Base-by-base conservation (phyloP, 2,888 invertebrate species). In the Nemotelus nigrinus region DNA sequence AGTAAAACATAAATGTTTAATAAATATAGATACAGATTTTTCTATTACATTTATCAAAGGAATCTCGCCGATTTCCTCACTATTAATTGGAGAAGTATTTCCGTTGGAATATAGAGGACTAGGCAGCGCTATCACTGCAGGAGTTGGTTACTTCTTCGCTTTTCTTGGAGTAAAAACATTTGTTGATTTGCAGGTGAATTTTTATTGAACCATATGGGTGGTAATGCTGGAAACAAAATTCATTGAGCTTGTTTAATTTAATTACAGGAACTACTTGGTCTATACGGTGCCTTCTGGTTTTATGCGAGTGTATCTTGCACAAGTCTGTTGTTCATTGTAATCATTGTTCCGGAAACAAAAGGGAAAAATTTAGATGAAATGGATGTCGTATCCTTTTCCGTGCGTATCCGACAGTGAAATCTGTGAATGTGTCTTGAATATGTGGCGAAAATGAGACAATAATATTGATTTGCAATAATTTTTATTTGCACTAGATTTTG, bases 281-380 rank as follows among this genome's bases (percentile, higher is more conserved):
- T 94, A 50, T 92, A 94, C 84, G 96, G 95, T 1, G 94, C 95
- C 2, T 97, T 96, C 86, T 96, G 95, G 94, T 88, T 96, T 80
- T 97, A 96, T 86, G 93, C 95, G 0, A 92, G 92, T 76, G 92
- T 95, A 83, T 94, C 95, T 67, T 91, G 95, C 0, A 90, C 93
- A 44, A 94, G 95, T 39, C 88, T 96, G 8, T 92, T 95, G 85
- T 96, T 96, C 86, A 94, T 96, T 1, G 93, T 94, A 2, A 93
- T 93, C 83, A 94, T 93, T 85, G 94, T 97, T 6, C 96, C 96
- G 0, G 96, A 97, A 88, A 97, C 97, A 3, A 96, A 95, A 86
- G 96, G 96, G 0, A 93, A 93, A 82, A 95, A 96, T 84, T 88
- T 97, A 82, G 95, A 95, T 85, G 96, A 96, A 86, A 96, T 96